phyloP scores from a whole-genome alignment of 2,113 vertebrate genomes.

The Anseranas semipalmata region DNA sequence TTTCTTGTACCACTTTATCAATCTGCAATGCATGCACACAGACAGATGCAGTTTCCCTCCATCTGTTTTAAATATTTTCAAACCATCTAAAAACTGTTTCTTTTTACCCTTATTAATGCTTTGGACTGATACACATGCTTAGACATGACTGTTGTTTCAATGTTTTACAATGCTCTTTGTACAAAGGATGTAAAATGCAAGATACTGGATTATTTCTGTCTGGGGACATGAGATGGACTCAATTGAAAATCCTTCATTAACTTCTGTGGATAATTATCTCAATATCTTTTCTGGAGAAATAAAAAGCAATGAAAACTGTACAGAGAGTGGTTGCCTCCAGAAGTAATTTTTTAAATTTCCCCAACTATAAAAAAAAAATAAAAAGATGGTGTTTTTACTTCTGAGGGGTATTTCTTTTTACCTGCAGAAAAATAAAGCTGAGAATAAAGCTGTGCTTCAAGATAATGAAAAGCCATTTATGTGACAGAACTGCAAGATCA shows the following conservation, averaged over 20 bases:
- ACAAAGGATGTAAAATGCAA: background rate
- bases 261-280: constrained; percentile 25
- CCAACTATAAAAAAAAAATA: background rate
- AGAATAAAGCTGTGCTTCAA: background rate
- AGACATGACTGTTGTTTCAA: background rate
- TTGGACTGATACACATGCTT: background rate
- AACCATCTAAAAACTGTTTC: background rate
- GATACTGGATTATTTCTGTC: background rate
- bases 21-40: background rate
- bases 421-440: background rate
- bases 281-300: background rate
- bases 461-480: background rate
- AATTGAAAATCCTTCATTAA: constrained; percentile 17
- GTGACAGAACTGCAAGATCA: background rate
- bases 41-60: background rate
- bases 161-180: background rate
- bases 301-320: background rate
- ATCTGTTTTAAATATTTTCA: background rate
- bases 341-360: background rate
- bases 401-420: background rate
- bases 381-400: background rate
- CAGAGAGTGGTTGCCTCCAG: background rate
- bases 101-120: background rate
- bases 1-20: background rate
- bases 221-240: background rate